Evolutionary conservation across 1,140 invertebrate genomes (phyloP).

Genomic region (Lethrus apterus): DNA sequence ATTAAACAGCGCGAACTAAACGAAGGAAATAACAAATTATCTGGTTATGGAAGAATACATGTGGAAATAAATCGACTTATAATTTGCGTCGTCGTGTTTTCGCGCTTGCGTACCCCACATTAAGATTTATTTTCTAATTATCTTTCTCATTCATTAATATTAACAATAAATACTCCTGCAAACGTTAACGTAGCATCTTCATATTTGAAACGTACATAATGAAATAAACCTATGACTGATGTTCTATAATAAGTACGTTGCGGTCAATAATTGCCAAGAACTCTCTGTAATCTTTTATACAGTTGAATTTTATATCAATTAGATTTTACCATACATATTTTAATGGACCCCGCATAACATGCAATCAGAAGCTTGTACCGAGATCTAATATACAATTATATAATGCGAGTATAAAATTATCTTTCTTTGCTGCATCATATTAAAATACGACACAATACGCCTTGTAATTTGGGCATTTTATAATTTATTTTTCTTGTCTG

Average conservation of each 20-base stretch:
- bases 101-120: no score
- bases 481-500: no score
- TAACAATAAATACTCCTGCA: no score
- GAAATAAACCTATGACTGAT: constrained; percentile 28
- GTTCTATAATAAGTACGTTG: constrained; percentile 26
- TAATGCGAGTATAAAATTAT: constrained; percentile 23
- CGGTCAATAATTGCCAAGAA: constrained; percentile 23
- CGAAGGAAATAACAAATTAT: no score
- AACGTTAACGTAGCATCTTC: no score
- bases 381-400: constrained; percentile 26
- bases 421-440: constrained; percentile 7
- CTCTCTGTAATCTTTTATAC: constrained; percentile 29
- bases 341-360: constrained; percentile 24
- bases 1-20: no score
- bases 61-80: no score
- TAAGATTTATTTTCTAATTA: no score
- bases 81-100: no score
- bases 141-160: no score
- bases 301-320: constrained; percentile 32
- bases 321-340: constrained; percentile 28
- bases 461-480: constrained; percentile 15
- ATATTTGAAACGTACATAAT: constrained; percentile 21
- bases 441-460: neutral
- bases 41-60: no score
- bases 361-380: constrained; percentile 22